Evolutionary conservation across 2,888 invertebrate species (phyloP).

Genomic region (Volucella bombylans): DNA sequence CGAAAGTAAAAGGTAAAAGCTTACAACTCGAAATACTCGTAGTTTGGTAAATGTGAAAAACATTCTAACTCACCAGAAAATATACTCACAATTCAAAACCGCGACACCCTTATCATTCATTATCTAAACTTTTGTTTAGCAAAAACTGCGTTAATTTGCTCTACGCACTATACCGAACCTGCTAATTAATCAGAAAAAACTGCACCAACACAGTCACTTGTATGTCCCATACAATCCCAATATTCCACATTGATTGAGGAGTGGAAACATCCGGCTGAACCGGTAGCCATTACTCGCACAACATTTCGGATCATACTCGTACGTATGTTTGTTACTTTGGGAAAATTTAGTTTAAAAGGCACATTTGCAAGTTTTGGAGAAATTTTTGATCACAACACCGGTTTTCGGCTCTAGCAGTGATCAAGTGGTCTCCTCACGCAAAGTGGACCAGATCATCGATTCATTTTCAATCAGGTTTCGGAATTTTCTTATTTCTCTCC

Average conservation of each 20-base stretch:
- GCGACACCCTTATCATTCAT: neutral
- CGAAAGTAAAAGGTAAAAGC: no score
- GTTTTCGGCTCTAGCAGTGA: conserved; percentile 8
- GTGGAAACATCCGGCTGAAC: conserved; percentile 50
- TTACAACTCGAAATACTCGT: no score
- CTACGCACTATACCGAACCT: conserved; percentile 3
- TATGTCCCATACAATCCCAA: neutral
- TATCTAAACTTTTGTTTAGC: neutral
- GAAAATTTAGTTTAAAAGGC: conserved; percentile 48
- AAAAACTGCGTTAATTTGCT: neutral
- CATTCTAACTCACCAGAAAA: neutral
- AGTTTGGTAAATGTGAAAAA: neutral
- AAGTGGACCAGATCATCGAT: conserved; percentile 68
- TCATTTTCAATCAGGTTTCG: conserved; percentile 61
- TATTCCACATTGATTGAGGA: neutral
- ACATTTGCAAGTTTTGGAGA: conserved; percentile 61
- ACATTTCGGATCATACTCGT: neutral
- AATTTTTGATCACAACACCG: conserved; percentile 52
- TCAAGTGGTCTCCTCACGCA: conserved; percentile 1
- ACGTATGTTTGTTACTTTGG: conserved; percentile 50
- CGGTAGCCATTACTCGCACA: conserved; percentile 15
- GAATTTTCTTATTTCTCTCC: conserved; percentile 29
- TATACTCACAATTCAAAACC: conserved; percentile 20
- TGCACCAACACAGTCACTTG: conserved; percentile 19
- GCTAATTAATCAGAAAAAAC: conserved; percentile 38